These are phyloP conservation scores for Cephonodes hylas DNA, from an alignment of 2,888 invertebrate genomes.

Conservation along the genomic window DNA sequence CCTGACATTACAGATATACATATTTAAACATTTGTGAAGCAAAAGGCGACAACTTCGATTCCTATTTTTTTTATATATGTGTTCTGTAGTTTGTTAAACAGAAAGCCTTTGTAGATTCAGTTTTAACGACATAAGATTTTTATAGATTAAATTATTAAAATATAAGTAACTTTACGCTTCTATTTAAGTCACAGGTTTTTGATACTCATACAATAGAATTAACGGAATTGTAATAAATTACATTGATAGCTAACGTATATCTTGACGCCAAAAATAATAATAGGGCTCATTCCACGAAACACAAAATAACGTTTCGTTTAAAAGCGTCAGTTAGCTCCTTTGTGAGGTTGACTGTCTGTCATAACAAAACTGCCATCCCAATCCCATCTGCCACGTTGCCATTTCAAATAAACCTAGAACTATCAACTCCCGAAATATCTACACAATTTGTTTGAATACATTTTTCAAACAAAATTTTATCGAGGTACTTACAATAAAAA, in stretches of 20 bases:
- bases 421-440: constrained; percentile 39
- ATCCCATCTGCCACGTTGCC: constrained; percentile 40
- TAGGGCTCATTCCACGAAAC: background rate
- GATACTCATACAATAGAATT: too few relatives aligned
- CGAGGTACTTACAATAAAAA: constrained; percentile 1
- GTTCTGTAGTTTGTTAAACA: too few relatives aligned
- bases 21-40: too few relatives aligned
- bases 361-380: constrained; percentile 51
- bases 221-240: background rate
- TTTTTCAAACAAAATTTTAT: constrained; percentile 18
- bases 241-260: background rate
- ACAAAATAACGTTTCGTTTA: constrained; percentile 9
- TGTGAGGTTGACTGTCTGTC: constrained; percentile 45
- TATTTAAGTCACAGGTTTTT: background rate
- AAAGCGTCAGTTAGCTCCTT: constrained; percentile 32
- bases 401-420: constrained; percentile 53
- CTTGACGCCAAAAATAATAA: background rate
- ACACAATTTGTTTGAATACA: constrained; percentile 14
- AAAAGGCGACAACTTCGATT: too few relatives aligned
- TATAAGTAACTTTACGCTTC: background rate
- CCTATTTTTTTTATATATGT: too few relatives aligned
- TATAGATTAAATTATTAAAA: too few relatives aligned
- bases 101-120: too few relatives aligned
- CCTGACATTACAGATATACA: background rate
- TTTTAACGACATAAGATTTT: too few relatives aligned